Percentiles rank a stretch among this genome's conserved stretches.
phyloP scores from a whole-genome alignment of 2,888 invertebrate species.

The Leucophora obtusa region DNA sequence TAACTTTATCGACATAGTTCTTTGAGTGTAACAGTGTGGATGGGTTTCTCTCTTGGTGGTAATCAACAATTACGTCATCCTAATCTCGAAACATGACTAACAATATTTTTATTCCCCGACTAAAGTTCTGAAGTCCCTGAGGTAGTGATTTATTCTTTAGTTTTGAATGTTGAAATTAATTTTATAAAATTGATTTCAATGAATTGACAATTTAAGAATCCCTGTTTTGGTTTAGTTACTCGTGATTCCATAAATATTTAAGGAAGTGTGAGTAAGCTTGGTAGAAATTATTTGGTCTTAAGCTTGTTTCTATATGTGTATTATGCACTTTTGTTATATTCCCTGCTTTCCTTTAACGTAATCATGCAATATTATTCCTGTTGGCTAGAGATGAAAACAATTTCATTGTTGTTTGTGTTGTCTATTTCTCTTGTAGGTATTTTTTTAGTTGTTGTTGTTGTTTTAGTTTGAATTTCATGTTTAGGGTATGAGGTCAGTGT shows the following conservation, averaged over 20 bases:
- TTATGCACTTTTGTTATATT: slow-evolving; percentile 33
- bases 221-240: neutral
- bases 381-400: slow-evolving; percentile 38
- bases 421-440: slow-evolving; percentile 24
- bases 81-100: too few relatives aligned
- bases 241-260: neutral
- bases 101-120: too few relatives aligned
- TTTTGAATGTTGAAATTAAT: too few relatives aligned
- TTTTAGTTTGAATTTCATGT: slow-evolving; percentile 61
- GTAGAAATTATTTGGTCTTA: neutral
- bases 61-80: too few relatives aligned
- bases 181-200: too few relatives aligned
- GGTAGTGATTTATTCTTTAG: too few relatives aligned
- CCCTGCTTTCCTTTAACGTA: slow-evolving; percentile 33
- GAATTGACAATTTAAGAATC: neutral
- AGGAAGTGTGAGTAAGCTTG: slow-evolving; percentile 3
- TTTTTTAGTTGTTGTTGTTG: slow-evolving; percentile 12
- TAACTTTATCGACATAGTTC: too few relatives aligned
- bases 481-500: slow-evolving; percentile 65
- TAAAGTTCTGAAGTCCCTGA: too few relatives aligned
- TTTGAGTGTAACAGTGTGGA: too few relatives aligned
- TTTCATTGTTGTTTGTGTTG: slow-evolving; percentile 2
- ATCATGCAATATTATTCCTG: slow-evolving; percentile 22
- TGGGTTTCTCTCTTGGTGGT: too few relatives aligned
- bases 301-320: slow-evolving; percentile 9